phyloP scores from a whole-genome alignment of 2,888 invertebrate species.

The Prostheceraeus crozeri region DNA sequence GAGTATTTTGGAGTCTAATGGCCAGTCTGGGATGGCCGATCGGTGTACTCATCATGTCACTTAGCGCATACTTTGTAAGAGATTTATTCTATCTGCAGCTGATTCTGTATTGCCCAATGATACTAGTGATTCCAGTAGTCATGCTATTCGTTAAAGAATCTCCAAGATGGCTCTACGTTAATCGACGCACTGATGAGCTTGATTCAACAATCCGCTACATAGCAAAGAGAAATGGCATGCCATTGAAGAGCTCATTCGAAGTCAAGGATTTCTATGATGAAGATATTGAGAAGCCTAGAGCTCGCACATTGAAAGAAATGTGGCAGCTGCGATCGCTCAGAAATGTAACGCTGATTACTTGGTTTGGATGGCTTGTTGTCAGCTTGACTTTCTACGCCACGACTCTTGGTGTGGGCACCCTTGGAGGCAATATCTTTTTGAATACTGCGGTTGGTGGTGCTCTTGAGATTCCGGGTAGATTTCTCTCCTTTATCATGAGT shows the following conservation, averaged over 20 bases:
- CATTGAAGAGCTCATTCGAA: neutral
- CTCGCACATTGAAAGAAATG: too few species aligned
- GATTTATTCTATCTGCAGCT: conserved; percentile 26
- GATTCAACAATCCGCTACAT: conserved; percentile 18
- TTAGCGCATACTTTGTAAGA: conserved; percentile 28
- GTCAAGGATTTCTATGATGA: neutral
- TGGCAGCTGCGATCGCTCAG: neutral
- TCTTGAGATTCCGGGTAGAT: conserved; percentile 24
- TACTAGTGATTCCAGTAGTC: neutral
- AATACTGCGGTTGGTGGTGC: neutral
- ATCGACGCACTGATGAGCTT: neutral
- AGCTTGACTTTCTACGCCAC: conserved; percentile 16
- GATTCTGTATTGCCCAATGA: neutral
- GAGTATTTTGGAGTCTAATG: conserved; percentile 2
- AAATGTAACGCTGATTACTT: neutral
- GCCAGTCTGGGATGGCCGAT: conserved; percentile 24
- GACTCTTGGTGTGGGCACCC: neutral
- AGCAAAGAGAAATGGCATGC: neutral
- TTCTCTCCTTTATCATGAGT: neutral
- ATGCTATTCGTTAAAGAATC: conserved; percentile 25
- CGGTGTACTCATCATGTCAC: conserved; percentile 1
- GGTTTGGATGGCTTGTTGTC: conserved; percentile 16
- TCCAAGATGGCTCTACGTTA: conserved; percentile 19
- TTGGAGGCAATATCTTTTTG: conserved; percentile 24
- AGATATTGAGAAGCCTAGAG: neutral